phyloP scores from a whole-genome alignment of 2,797 vertebrate species.

The Notamacropus eugenii region DNA sequence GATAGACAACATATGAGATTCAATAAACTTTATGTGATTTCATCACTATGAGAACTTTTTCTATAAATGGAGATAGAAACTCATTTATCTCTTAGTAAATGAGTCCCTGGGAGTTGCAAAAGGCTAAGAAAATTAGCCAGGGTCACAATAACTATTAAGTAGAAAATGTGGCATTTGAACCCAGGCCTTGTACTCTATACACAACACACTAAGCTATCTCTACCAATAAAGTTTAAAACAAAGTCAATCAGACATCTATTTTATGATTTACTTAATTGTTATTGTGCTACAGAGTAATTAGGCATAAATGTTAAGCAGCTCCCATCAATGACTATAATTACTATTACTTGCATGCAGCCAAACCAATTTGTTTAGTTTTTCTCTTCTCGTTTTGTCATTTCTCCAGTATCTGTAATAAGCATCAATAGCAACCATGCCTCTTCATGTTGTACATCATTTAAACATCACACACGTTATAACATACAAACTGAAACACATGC shows the following conservation, averaged over 20 bases:
- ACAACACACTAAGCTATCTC: neutral
- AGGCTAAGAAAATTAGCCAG: neutral
- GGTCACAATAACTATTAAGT: neutral
- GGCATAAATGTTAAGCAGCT: constrained; percentile 38
- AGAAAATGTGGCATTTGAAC: neutral
- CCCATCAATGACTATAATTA: constrained; percentile 28
- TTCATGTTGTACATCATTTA: neutral
- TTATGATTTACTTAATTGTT: constrained; percentile 24
- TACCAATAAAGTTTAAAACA: constrained; percentile 21
- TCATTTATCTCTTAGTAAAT: neutral
- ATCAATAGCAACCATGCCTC: neutral
- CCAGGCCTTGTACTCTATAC: neutral
- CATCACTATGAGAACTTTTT: neutral
- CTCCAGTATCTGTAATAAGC: neutral
- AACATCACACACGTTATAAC: neutral
- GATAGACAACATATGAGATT: neutral
- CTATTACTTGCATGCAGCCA: constrained; percentile 38
- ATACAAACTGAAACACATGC: neutral
- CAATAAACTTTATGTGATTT: neutral
- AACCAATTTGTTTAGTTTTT: constrained; percentile 20
- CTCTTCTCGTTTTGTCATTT: constrained; percentile 32
- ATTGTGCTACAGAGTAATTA: constrained; percentile 11
- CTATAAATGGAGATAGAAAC: neutral
- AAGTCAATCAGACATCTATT: constrained; percentile 41
- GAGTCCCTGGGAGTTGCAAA: neutral